Base-by-base conservation (phyloP, 2,113 vertebrate genomes). In the Nothocercus julius region DNA sequence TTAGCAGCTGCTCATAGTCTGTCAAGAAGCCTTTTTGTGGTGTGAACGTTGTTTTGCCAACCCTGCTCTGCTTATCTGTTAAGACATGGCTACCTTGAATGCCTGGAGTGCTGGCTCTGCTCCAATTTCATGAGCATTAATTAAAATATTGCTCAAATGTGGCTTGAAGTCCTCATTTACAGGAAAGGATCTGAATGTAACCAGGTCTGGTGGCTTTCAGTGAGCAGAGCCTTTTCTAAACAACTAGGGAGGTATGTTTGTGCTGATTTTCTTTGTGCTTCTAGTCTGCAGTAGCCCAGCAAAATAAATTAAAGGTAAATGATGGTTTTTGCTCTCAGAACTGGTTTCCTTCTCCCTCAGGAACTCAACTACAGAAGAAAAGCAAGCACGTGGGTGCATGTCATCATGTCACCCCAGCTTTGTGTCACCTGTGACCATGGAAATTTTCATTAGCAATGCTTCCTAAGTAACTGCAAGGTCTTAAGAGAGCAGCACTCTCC, bases 161-260 rank as follows among this genome's bases (percentile, higher is more conserved):
- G n/a, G 68, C 72, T 74, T 36, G n/a, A 81, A 58, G 75, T 34
- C 54, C 87, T 36, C 75, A 38, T 59, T 44, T 88, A 44, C 3
- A 2, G 62, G 85, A 22, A 69, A 40, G 4, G 49, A 90, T 44
- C 80, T 75, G 64, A 53, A 49, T 78, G 8, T 28, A 77, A 70
- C 73, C 61, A 32, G 80, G 10, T 74, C 49, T 67, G 51, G 36
- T 40, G 59, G 27, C 18, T 86, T 70, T 59, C 36, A 49, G 13
- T 0, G 1, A 32, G 22, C 2, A 1, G 24, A 59, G 18, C 16
- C 25, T 73, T 76, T 5, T 54, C 18, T 64, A 0, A 7, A 0
- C 40, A 36, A 11, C 8, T 54, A 40, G 15, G 40, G 28, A 75
- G 3, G 11, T 66, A 4, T 9, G 4, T 45, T 47, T 49, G 9